Evolutionary conservation across 2,113 vertebrate species (phyloP).

Genomic region (Notechis scutatus): DNA sequence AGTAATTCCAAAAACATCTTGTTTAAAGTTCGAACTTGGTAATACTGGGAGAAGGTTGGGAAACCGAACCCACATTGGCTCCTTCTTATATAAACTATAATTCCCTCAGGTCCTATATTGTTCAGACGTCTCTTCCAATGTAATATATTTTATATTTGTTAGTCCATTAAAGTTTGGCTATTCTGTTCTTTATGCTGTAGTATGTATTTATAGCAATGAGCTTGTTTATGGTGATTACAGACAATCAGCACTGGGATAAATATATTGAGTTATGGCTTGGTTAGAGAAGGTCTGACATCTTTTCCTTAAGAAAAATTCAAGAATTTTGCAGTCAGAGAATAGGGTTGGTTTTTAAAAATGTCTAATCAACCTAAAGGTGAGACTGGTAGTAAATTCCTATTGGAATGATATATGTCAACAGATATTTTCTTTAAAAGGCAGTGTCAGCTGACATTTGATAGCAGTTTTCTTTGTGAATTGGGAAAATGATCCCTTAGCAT

Average conservation of each 20-base stretch:
- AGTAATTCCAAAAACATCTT: constrained; percentile 57
- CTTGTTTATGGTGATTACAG: neutral
- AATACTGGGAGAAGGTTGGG: constrained; percentile 61
- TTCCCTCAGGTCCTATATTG: constrained; percentile 60
- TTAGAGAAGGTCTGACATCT: neutral
- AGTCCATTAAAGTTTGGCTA: constrained; percentile 19
- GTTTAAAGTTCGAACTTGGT: constrained; percentile 53
- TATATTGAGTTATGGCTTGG: neutral
- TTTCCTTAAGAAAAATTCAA: neutral
- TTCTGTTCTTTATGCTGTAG: neutral
- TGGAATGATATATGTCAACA: neutral
- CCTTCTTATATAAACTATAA: constrained; percentile 65
- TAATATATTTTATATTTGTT: constrained; percentile 59
- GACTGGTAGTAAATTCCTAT: neutral
- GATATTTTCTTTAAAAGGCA: neutral
- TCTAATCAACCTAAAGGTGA: constrained; percentile 2
- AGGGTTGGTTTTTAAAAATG: neutral
- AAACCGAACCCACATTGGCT: constrained; percentile 64
- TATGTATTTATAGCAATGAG: neutral
- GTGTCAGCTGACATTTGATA: neutral
- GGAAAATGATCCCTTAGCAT: neutral
- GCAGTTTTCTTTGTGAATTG: neutral
- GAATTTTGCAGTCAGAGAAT: neutral
- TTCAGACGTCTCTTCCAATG: constrained; percentile 62
- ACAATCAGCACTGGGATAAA: neutral